Base-by-base conservation (phyloP, 2,797 vertebrate genomes). In the Florisuga fusca region DNA sequence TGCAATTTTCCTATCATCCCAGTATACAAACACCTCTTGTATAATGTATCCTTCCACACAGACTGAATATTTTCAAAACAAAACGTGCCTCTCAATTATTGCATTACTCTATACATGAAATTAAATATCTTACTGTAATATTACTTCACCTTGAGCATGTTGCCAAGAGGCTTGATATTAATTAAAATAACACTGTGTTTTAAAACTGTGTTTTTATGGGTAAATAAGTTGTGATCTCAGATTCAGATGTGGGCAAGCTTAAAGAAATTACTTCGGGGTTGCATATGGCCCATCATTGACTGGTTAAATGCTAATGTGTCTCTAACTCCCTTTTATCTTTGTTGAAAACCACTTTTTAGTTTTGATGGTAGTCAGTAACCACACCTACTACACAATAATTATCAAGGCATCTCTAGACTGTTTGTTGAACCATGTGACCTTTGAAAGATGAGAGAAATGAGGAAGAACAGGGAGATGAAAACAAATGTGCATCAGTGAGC, bases 381-480 rank as follows among this genome's bases (percentile, higher is more conserved):
- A 61, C 31, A 73, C 19, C 21, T 48, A 62, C 46, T 21, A 59
- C 34, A 48, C 41, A 87, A n/a, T 21, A 89, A 69, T n/a, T 38
- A 66, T 14, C 18, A 86, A 83, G n/a, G 33, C 21, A 34, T 36
- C 61, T 75, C 57, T 79, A 53, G 16, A 66, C 33, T 72, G 50
- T 36, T 80, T 62, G 31, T 27, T 89, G 73, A 90, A 58, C 43
- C 51, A 63, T n/a, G 68, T 9, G 20, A 69, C 17, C 66, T 81
- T 78, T 48, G 25, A 71, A 78, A 77, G 33, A 17, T 18, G 4
- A 36, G 15, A 15, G 12, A 7, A 25, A 57, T 18, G 26, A 38
- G 64, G 38, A 43, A 31, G 36, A 92, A 68, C 29, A 82, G 29
- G 62, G 23, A 94, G 82, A 93, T 83, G 59, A 84, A 93, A 95